These are phyloP conservation scores for Acrocyrtus sp. DNA, from an alignment of 2,888 invertebrate species.

Conservation along the genomic window DNA sequence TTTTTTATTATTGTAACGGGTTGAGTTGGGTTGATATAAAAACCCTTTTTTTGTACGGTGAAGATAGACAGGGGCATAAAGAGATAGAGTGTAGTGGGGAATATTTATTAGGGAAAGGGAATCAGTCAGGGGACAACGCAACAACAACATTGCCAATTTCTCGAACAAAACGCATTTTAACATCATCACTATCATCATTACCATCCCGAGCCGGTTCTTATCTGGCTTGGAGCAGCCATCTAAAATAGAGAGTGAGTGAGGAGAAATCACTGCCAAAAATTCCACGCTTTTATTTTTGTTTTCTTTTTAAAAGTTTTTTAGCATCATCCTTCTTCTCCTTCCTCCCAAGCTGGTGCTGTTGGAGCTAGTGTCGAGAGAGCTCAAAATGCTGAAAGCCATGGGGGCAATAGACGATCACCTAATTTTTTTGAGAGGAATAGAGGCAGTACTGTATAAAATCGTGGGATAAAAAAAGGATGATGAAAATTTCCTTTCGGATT, in stretches of 20 bases:
- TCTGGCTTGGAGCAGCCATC: too few species aligned
- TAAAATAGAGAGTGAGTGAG: too few species aligned
- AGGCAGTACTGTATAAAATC: too few species aligned
- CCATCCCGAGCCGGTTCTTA: too few species aligned
- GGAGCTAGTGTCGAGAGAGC: too few species aligned
- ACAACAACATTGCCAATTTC: conserved; percentile 28
- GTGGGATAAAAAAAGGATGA: too few species aligned
- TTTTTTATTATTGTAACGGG: too few species aligned
- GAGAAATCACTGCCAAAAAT: conserved; percentile 34
- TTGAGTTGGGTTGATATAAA: too few species aligned
- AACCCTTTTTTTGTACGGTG: background rate
- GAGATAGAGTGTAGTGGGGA: background rate
- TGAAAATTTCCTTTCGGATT: too few species aligned
- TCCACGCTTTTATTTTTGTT: conserved; percentile 17
- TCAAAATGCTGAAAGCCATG: background rate
- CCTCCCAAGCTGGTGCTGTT: too few species aligned
- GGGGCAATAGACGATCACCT: conserved; percentile 37
- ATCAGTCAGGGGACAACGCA: background rate
- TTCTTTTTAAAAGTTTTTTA: background rate
- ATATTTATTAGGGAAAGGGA: background rate
- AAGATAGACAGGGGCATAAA: background rate
- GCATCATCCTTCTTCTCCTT: background rate
- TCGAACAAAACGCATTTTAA: conserved; percentile 14
- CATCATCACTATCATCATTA: too few species aligned
- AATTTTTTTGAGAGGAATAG: conserved; percentile 25